Evolutionary conservation across 2,888 invertebrate species (phyloP).

Genomic region (Andrena trimmerana): DNA sequence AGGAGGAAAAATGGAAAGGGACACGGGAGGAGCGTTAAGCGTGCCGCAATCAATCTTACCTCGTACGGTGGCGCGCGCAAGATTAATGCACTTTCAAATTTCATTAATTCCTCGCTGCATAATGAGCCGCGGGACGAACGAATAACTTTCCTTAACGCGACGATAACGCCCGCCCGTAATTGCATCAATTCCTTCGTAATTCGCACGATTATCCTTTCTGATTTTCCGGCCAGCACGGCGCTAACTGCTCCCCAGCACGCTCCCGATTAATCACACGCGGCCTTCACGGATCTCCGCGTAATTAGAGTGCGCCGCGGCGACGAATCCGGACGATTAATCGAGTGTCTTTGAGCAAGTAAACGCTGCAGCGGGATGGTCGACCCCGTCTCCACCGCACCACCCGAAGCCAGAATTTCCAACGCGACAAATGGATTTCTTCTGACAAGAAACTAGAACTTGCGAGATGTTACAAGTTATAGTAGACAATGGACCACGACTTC

Average conservation of each 20-base stretch:
- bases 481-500: background rate
- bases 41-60: slow-evolving; percentile 64
- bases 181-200: slow-evolving; percentile 69
- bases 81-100: slow-evolving; percentile 67
- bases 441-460: background rate
- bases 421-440: too few species aligned
- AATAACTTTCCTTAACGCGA: slow-evolving; percentile 68
- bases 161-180: slow-evolving; percentile 63
- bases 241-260: slow-evolving; percentile 61
- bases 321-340: slow-evolving; percentile 57
- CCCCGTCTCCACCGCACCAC: too few species aligned
- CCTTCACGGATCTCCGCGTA: slow-evolving; percentile 55
- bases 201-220: slow-evolving; percentile 70
- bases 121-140: slow-evolving; percentile 63
- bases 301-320: slow-evolving; percentile 56
- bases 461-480: background rate
- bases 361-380: background rate
- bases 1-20: background rate
- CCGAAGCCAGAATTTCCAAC: background rate
- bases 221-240: slow-evolving; percentile 59
- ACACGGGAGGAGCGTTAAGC: slow-evolving; percentile 51
- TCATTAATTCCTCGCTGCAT: slow-evolving; percentile 67
- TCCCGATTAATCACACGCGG: slow-evolving; percentile 66
- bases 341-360: slow-evolving; percentile 17
- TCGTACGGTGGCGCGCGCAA: slow-evolving; percentile 47